Percentiles rank a stretch among this genome's conserved stretches.
Conservation (phyloP, 2,113 vertebrate species). For the Datnioides undecimradiatus region DNA sequence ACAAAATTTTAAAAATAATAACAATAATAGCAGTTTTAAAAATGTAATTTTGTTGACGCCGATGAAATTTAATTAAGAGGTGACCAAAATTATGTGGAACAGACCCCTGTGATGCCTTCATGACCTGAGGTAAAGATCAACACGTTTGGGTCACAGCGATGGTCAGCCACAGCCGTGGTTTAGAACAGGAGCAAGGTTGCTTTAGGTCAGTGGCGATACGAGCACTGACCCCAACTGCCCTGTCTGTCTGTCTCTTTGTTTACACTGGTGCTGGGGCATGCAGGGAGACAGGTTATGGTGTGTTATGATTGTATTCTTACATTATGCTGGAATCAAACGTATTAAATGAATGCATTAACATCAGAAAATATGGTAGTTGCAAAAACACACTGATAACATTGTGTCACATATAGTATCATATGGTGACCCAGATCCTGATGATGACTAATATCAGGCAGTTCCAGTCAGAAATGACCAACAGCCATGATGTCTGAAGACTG, state of each 20-base stretch:
- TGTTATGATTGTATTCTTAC: neutral
- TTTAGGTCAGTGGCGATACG: conserved; percentile 29
- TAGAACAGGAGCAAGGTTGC: conserved; percentile 15
- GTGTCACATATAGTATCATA: neutral
- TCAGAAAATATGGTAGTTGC: neutral
- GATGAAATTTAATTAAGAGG: neutral
- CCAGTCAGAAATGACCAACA: neutral
- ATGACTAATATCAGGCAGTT: conserved; percentile 22
- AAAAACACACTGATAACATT: neutral
- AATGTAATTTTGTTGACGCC: neutral
- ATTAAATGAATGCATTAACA: neutral
- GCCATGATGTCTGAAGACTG: conserved; percentile 10
- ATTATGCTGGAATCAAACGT: neutral
- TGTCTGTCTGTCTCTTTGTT: conserved; percentile 13
- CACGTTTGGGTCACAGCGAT: neutral
- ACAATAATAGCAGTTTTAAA: too few relatives aligned
- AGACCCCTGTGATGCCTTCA: neutral
- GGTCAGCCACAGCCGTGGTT: conserved; percentile 6
- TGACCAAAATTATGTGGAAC: neutral
- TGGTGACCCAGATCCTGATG: neutral
- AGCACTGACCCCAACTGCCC: conserved; percentile 25
- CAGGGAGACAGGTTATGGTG: neutral
- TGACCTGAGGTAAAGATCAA: conserved; percentile 33
- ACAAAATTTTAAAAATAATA: too few relatives aligned
- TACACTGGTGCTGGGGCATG: neutral